Evolutionary conservation across 2,888 invertebrate genomes (phyloP).

Genomic region (Limulus polyphemus): DNA sequence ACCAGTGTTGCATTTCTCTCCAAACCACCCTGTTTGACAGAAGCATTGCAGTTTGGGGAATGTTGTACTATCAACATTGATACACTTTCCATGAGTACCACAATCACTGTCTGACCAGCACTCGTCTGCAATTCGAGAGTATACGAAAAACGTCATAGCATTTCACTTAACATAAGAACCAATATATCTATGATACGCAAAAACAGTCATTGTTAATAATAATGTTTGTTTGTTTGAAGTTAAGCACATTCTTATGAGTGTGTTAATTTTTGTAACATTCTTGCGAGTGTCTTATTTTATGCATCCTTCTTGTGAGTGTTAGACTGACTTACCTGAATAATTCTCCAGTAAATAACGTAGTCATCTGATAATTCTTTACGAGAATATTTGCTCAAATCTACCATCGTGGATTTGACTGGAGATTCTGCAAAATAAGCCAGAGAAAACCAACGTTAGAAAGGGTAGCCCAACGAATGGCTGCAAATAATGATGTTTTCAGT

Average conservation of each 20-base stretch:
- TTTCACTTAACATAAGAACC: no score
- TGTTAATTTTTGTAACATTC: no score
- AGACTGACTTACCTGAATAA: conserved; percentile 59
- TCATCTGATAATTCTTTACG: conserved; percentile 57
- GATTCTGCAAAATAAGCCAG: conserved; percentile 43
- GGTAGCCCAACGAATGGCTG: no score
- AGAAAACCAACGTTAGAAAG: no score
- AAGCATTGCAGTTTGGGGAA: conserved; percentile 74
- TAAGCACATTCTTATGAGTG: no score
- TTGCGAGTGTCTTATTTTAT: no score
- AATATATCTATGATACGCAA: no score
- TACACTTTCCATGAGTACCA: conserved; percentile 64
- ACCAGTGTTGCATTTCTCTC: conserved; percentile 71
- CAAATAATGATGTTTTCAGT: no score
- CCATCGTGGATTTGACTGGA: conserved; percentile 55
- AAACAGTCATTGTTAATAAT: no score
- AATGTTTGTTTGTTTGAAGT: no score
- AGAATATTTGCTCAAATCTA: conserved; percentile 58
- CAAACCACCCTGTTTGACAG: conserved; percentile 82
- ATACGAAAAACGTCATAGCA: no score
- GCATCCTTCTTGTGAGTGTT: no score
- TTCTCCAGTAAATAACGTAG: conserved; percentile 69
- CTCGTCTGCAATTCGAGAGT: conserved; percentile 47
- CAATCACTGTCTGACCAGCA: conserved; percentile 75
- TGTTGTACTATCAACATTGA: conserved; percentile 64